A percentile compares a stretch with the other conserved stretches of the same genome.
These are phyloP conservation scores for Lasioglossum baleicum DNA, from an alignment of 1,140 invertebrate species.

Conservation along the genomic window DNA sequence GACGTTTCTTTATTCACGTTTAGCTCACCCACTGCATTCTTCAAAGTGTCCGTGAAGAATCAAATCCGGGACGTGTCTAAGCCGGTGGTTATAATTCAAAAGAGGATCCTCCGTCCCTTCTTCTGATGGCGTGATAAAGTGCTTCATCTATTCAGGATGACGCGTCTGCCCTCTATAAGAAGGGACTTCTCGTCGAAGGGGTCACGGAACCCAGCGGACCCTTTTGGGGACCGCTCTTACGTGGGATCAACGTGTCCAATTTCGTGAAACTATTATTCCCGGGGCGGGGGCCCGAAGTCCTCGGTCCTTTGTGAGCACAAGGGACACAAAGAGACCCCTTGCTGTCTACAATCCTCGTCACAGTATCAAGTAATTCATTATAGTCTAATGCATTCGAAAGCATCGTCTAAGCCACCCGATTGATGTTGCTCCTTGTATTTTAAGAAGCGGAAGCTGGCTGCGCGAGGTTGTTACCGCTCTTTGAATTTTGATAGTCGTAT, in stretches of 20 bases:
- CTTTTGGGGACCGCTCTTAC: slow-evolving; percentile 7
- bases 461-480: background rate
- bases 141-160: slow-evolving; percentile 47
- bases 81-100: slow-evolving; percentile 39
- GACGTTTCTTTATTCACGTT: background rate
- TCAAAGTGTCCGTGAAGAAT: slow-evolving; percentile 12
- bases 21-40: background rate
- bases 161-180: slow-evolving; percentile 19
- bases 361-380: slow-evolving; percentile 24
- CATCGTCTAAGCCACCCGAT: background rate
- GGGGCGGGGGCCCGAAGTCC: background rate
- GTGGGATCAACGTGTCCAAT: slow-evolving; percentile 59
- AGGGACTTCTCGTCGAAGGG: slow-evolving; percentile 38
- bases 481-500: background rate
- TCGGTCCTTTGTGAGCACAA: background rate
- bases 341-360: background rate
- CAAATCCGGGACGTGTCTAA: background rate
- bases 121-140: slow-evolving; percentile 59
- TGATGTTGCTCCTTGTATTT: background rate
- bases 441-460: background rate
- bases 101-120: background rate
- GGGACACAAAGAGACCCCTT: slow-evolving; percentile 29
- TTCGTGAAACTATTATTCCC: slow-evolving; percentile 53
- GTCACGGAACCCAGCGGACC: slow-evolving; percentile 52
- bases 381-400: slow-evolving; percentile 4